Base-by-base conservation (phyloP, 1,140 invertebrate species). In the Zophobas morio region DNA sequence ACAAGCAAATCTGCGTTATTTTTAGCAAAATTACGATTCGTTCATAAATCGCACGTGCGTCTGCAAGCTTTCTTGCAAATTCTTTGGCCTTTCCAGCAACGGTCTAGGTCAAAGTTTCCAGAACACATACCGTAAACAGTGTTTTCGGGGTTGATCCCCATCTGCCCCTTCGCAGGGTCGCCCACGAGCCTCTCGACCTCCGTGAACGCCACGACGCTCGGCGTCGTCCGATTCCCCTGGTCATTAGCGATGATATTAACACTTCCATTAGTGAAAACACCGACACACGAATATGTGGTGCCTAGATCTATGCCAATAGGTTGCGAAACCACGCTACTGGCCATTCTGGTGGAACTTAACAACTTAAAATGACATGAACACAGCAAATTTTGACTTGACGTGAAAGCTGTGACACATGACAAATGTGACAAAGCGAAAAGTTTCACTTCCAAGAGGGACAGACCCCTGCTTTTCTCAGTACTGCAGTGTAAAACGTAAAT, bases 221-320 rank as follows among this genome's bases (percentile, higher is more conserved):
- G 95, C 20, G 96, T 97, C 8, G 95, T 97, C 74, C 95, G 89
- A 85, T 97, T 96, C 47, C 96, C 96, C 86, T 97, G 95, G 81
- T 97, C 95, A 82, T 98, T 98, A 49, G 95, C 94, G 63, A 97
- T 97, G 80, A 97, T 97, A 84, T 97, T 95, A 3, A 97, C 95
- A 84, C 95, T 94, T 40, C 95, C 94, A 84, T 96, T 89, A 82
- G 94, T 91, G 84, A 93, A 95, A 0, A 95, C 93, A 53, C 92
- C 94, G 1, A 95, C 94, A 81, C 94, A 94, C 2, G 93, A 94
- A 82, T 93, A 94, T 1, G 94, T 95, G 1, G 94, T 95, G 8
- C 94, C 94, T 75, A 94, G 88, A 84, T 94, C 93, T 81, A 94
- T 94, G 77, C 93, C 93, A 54, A 94, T 89, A 40, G 92, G 78